Conservation (phyloP, 1,140 invertebrate species). For the Lepidurus couesii region DNA sequence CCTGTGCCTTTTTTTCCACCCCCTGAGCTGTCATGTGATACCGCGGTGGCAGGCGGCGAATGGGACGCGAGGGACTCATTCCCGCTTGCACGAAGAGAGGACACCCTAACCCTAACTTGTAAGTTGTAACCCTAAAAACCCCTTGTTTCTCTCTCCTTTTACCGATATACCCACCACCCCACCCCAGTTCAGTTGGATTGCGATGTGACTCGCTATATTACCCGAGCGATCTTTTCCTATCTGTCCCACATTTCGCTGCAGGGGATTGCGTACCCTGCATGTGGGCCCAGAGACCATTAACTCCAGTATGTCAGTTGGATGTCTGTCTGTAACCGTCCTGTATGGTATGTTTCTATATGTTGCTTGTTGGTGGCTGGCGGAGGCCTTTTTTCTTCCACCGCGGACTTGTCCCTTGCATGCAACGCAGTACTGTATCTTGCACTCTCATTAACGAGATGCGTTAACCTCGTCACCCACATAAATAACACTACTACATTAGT, state of each 20-base stretch:
- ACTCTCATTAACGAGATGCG: slow-evolving; percentile 1
- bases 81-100: slow-evolving; percentile 10
- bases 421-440: background rate
- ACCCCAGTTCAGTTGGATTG: background rate
- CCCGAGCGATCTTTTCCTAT: slow-evolving; percentile 14
- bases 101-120: background rate
- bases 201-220: background rate
- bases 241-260: slow-evolving; percentile 19
- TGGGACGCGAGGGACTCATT: slow-evolving; percentile 16
- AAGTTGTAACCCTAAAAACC: slow-evolving; percentile 19
- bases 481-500: background rate
- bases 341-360: no score
- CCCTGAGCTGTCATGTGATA: slow-evolving; percentile 6
- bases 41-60: slow-evolving; percentile 19
- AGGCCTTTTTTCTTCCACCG: background rate
- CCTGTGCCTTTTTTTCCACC: background rate
- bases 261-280: no score
- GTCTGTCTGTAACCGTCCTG: background rate
- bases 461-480: background rate
- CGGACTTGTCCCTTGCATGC: background rate
- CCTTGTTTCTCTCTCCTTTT: background rate
- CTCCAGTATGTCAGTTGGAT: background rate
- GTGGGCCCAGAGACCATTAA: no score
- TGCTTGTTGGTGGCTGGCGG: background rate
- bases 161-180: background rate